Percentiles rank a stretch among this genome's conserved stretches.
phyloP scores from a whole-genome alignment of 2,797 vertebrate genomes.

The Champsocephalus gunnari region DNA sequence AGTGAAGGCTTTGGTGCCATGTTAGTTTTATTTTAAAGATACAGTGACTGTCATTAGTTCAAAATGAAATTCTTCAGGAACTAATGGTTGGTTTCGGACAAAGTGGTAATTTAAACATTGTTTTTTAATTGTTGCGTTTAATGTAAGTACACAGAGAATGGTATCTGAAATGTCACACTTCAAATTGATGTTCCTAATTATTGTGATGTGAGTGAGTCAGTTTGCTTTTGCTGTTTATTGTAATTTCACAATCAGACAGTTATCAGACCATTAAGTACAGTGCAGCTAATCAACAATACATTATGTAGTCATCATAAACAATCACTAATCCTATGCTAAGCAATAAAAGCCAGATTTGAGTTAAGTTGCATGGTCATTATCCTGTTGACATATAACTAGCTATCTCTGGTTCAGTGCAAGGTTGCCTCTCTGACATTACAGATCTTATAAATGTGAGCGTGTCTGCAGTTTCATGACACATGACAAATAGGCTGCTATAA shows the following conservation, averaged over 20 bases:
- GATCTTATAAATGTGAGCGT: slow-evolving; percentile 32
- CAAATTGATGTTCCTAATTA: not conserved
- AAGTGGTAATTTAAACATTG: not conserved
- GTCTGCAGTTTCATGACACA: slow-evolving; percentile 45
- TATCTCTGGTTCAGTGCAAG: slow-evolving; percentile 2
- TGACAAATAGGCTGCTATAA: slow-evolving; percentile 48
- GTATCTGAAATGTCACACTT: not conserved
- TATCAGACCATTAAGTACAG: not conserved
- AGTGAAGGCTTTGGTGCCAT: not conserved
- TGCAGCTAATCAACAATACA: not conserved
- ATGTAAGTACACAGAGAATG: not conserved
- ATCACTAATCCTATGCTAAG: not conserved
- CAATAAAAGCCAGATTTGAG: not conserved
- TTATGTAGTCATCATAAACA: not conserved
- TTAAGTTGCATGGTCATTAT: not conserved
- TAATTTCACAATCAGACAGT: not conserved
- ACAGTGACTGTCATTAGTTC: not conserved
- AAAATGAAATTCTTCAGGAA: not conserved
- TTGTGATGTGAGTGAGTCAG: not conserved
- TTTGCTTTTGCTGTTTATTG: not conserved
- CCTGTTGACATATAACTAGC: not conserved
- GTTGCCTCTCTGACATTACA: slow-evolving; percentile 19
- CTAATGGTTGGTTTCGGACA: not conserved
- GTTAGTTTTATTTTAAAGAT: not conserved
- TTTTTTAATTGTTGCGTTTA: not conserved